Conservation (phyloP, 2,888 invertebrate genomes). For the Pachymerium ferrugineum region DNA sequence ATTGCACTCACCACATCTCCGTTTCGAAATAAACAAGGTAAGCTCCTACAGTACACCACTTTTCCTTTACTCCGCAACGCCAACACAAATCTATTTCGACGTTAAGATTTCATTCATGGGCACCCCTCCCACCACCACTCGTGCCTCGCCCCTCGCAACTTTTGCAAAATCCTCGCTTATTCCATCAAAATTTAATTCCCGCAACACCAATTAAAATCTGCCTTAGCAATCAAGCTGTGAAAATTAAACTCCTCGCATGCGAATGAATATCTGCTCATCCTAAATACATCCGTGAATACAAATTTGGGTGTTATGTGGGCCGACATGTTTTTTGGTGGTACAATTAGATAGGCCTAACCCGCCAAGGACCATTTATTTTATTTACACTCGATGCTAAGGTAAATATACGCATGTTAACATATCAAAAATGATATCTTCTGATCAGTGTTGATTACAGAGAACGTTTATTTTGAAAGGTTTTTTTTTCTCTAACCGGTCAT, state of each 20-base stretch:
- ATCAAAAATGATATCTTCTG: no score
- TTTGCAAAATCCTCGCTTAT: background rate
- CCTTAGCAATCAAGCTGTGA: no score
- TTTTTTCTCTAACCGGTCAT: no score
- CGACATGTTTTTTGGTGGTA: constrained; percentile 1
- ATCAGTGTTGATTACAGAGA: no score
- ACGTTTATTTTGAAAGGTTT: no score
- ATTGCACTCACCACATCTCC: background rate
- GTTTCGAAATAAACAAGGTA: background rate
- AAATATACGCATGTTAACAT: no score
- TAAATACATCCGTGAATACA: background rate
- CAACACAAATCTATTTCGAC: background rate
- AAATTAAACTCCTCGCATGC: no score
- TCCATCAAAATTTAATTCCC: no score
- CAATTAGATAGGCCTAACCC: background rate
- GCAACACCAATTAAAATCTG: no score
- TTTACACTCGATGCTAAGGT: no score
- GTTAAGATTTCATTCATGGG: background rate
- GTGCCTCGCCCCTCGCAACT: background rate
- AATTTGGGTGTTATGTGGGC: background rate
- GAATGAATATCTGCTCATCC: no score
- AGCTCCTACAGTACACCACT: background rate
- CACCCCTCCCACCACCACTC: background rate
- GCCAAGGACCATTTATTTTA: background rate
- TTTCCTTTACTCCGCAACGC: background rate